A percentile compares a stretch with the other conserved stretches of the same genome.
Conservation (phyloP, 2,888 invertebrate genomes). For the Ophraella communa region DNA sequence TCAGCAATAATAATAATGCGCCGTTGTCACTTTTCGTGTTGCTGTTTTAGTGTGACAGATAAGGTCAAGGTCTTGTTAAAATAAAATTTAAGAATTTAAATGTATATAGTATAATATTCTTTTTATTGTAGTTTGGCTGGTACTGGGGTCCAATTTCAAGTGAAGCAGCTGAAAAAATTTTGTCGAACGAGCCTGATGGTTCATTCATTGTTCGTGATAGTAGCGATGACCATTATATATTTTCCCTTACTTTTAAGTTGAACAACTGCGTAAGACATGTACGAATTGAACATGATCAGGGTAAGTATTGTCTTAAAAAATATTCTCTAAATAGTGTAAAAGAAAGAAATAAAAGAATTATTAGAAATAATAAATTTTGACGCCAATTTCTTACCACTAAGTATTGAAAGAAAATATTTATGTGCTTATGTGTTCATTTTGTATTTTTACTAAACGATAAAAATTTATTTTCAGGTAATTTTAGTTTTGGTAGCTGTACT, state of each 20-base stretch:
- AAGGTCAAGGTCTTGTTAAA: too few relatives aligned
- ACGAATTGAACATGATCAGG: slow-evolving; percentile 93
- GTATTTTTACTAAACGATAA: too few relatives aligned
- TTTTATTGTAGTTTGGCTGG: slow-evolving; percentile 81
- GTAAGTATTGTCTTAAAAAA: slow-evolving; percentile 60
- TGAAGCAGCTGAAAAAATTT: slow-evolving; percentile 88
- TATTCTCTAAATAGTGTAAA: too few relatives aligned
- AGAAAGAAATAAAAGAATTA: too few relatives aligned
- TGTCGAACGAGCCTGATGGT: slow-evolving; percentile 91
- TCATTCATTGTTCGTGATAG: slow-evolving; percentile 93
- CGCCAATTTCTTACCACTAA: too few relatives aligned
- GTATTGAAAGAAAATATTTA: too few relatives aligned
- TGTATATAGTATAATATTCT: too few relatives aligned
- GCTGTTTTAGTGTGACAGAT: too few relatives aligned
- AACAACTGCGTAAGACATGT: slow-evolving; percentile 90
- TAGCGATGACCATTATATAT: slow-evolving; percentile 94
- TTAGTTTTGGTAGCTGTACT: slow-evolving; percentile 93
- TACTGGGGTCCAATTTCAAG: slow-evolving; percentile 95
- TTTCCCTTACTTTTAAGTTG: slow-evolving; percentile 90
- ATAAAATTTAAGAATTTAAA: slow-evolving; percentile 1
- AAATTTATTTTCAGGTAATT: slow-evolving; percentile 90
- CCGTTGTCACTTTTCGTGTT: too few relatives aligned
- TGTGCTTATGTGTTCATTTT: too few relatives aligned
- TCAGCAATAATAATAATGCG: too few relatives aligned
- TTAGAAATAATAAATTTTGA: too few relatives aligned